phyloP scores from a whole-genome alignment of 2,888 invertebrate species.

The Heliconius sara region DNA sequence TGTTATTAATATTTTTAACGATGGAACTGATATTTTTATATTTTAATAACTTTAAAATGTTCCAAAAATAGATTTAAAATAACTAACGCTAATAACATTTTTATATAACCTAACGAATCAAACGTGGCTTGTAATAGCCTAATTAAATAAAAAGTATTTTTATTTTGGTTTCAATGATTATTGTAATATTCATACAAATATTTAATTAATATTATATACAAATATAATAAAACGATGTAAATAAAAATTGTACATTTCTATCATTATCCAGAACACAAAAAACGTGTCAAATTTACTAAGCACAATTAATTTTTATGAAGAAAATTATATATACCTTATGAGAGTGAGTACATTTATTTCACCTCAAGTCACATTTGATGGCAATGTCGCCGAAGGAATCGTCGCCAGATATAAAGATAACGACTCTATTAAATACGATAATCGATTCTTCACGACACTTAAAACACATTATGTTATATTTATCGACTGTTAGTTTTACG shows the following conservation, averaged over 20 bases:
- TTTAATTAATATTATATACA: neutral
- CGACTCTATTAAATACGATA: constrained; percentile 58
- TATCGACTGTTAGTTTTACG: constrained; percentile 67
- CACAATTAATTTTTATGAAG: constrained; percentile 17
- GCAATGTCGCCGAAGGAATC: constrained; percentile 40
- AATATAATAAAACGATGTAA: neutral
- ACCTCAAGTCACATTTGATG: constrained; percentile 35
- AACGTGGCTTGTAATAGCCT: too few species aligned
- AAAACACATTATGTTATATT: constrained; percentile 62
- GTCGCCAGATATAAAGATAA: constrained; percentile 58
- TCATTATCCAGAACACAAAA: neutral
- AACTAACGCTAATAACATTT: too few species aligned
- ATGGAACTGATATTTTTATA: too few species aligned
- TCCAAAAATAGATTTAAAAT: too few species aligned
- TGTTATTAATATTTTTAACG: too few species aligned
- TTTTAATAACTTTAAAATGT: too few species aligned
- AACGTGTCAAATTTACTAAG: neutral
- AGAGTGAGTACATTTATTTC: constrained; percentile 28
- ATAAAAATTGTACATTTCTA: neutral
- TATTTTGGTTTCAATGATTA: neutral
- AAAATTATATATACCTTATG: constrained; percentile 15
- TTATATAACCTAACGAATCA: too few species aligned
- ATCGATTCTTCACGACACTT: constrained; percentile 66
- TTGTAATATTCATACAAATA: neutral
- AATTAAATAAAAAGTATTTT: neutral